A percentile compares a stretch with the other conserved stretches of the same genome.
These are phyloP conservation scores for Tiliacea citrago DNA, from an alignment of 2,888 invertebrate species.

Conservation along the genomic window DNA sequence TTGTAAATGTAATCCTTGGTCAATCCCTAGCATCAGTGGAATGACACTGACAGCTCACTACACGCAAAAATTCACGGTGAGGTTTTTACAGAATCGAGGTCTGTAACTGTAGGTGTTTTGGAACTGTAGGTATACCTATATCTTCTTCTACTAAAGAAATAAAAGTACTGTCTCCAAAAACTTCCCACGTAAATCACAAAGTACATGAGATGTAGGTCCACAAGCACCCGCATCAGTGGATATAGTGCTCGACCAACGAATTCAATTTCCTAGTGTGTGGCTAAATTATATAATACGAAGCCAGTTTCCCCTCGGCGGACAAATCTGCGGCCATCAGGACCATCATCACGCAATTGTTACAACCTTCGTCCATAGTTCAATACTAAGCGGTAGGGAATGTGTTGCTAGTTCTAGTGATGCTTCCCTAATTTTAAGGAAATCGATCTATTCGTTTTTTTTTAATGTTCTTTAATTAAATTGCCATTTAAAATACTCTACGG, in stretches of 20 bases:
- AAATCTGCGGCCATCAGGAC: conserved; percentile 68
- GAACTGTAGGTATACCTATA: neutral
- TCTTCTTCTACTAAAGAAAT: conserved; percentile 14
- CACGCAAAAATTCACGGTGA: no score
- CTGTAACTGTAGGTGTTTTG: no score
- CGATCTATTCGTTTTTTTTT: neutral
- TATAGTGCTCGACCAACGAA: conserved; percentile 53
- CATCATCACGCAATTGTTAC: conserved; percentile 72
- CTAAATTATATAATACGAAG: conserved; percentile 68
- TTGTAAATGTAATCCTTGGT: no score
- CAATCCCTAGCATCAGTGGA: no score
- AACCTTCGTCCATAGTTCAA: conserved; percentile 71
- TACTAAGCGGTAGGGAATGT: conserved; percentile 61
- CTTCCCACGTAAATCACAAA: conserved; percentile 50
- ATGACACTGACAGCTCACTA: no score
- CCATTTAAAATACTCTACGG: neutral
- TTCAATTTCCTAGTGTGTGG: conserved; percentile 66
- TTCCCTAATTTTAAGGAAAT: conserved; percentile 25
- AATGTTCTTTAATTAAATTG: neutral
- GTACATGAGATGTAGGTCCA: conserved; percentile 47
- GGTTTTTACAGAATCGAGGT: no score
- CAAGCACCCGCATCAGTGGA: conserved; percentile 51
- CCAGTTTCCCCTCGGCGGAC: conserved; percentile 67
- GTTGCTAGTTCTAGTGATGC: conserved; percentile 38
- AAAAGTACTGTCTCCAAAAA: conserved; percentile 7